Percentiles rank a stretch among this genome's conserved stretches.
Evolutionary conservation across 2,888 invertebrate genomes (phyloP).

Genomic region (Pilophorus perplexus): DNA sequence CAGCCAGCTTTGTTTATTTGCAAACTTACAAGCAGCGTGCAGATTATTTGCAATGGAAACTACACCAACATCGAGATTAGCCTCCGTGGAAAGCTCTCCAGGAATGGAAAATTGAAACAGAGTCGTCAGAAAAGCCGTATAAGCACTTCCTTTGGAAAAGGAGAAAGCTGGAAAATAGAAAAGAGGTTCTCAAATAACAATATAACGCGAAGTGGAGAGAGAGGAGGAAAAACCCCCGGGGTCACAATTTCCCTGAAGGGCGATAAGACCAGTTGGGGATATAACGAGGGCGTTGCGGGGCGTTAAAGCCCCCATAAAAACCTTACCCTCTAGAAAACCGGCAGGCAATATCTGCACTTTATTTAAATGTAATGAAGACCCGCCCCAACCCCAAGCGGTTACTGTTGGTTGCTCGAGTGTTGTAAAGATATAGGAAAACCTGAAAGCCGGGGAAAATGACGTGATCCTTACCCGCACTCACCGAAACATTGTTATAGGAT

Average conservation of each 20-base stretch:
- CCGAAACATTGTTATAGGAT: too few relatives aligned
- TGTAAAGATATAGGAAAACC: conserved; percentile 27
- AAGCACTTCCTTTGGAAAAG: conserved; percentile 27
- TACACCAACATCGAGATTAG: conserved; percentile 12
- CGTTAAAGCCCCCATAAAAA: conserved; percentile 32
- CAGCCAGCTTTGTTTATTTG: too few relatives aligned
- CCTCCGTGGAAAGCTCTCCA: not conserved
- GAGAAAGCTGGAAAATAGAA: conserved; percentile 20
- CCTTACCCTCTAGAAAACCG: conserved; percentile 12
- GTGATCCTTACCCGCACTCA: not conserved
- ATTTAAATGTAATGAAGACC: conserved; percentile 40
- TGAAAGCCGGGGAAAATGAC: not conserved
- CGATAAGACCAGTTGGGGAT: conserved; percentile 24
- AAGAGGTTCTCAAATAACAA: conserved; percentile 35
- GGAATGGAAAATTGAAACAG: conserved; percentile 38
- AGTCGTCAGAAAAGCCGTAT: conserved; percentile 33
- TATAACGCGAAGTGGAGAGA: conserved; percentile 23
- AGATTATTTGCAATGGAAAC: not conserved
- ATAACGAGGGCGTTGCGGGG: conserved; percentile 15
- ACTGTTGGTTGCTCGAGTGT: not conserved
- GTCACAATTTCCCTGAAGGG: conserved; percentile 32
- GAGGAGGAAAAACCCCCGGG: not conserved
- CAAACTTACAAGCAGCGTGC: too few relatives aligned
- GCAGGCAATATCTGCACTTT: conserved; percentile 36
- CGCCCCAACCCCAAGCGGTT: not conserved